Base-by-base conservation (phyloP, 2,888 invertebrate species). In the Thecocarcelia acutangulata region DNA sequence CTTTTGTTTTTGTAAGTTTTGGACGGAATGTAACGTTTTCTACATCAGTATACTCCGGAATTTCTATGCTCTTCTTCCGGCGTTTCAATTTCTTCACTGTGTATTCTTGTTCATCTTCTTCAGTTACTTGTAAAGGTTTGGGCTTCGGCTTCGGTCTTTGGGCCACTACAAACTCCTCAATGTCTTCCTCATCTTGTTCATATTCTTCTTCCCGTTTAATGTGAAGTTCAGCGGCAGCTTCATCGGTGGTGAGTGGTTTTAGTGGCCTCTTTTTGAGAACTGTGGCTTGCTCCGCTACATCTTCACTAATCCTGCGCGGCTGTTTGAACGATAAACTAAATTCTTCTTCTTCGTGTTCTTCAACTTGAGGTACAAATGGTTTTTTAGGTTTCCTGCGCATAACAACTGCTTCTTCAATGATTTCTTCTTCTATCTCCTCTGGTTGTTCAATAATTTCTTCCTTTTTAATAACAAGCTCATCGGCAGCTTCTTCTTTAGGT, bases 11-110 rank as follows among this genome's bases (percentile, higher is more conserved):
- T 0, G 94, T 94, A 5, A 92, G 90, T 90, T 94, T 94, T 12
- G 96, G 95, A 85, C 95, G 93, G 90, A 96, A 96, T 46, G 95
- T 96, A 0, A 96, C 96, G 85, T 93, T 95, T 91, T 96, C 95
- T 11, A 94, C 93, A 87, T 95, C 95, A 0, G 94, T 94, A 59
- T 94, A 92, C 92, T 96, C 96, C 52, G 94, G 94, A 83, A 94
- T 92, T 84, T 95, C 94, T 6, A 92, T 91, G 73, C 93, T 91
- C 88, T 95, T 95, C 86, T 93, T 92, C 61, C 94, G 92, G 6
- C 94, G 93, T 85, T 94, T 94, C 21, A 95, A 91, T 89, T 95
- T 95, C 88, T 95, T 95, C 15, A 96, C 92, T 0, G 94, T 96
- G 24, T 95, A 92, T 89, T 94, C 94, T 88, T 94, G 93, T 56